Evolutionary conservation across 2,888 invertebrate species (phyloP), one percentile per base, ranked within the genome.

Genomic region (Erpobdella octoculata): DNA sequence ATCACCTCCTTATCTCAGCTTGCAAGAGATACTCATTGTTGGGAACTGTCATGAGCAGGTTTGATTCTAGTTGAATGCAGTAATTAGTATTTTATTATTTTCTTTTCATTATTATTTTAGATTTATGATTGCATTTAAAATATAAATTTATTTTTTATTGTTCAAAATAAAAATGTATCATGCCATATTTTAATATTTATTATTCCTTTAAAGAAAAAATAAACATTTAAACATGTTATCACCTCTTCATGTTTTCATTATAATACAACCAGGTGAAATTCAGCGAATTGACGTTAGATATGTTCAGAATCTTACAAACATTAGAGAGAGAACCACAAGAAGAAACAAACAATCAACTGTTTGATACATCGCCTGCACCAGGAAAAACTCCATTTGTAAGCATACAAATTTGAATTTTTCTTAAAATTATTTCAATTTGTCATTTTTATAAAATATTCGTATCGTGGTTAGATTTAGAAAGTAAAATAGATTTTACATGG

Each of bases 261-360:
- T 53, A 2, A 37, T 6, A 21, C 46, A 15, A 36, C 0, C 79
- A 87, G 87, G 91, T 93, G 38, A 94, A 94, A 84, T 95, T 94
- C 85, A 93, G 93, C 77, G 95, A 96, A 84, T 85, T 96, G 77
- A 95, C 95, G 18, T 89, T 96, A 87, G 96, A 96, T 85, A 96
- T 96, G 96, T 96, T 92, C 84, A 87, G 95, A 78, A 94, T 96
- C 89, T 87, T 95, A 73, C 96, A 96, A 85, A 93, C 93, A 0
- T 85, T 96, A 74, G 96, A 96, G 83, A 86, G 93, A 75, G 94
- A 96, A 81, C 92, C 93, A 15, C 89, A 90, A 77, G 91, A 91
- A 78, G 90, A 89, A 73, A 69, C 53, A 41, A 35, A 41, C 38
- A 81, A 80, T 74, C 81, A 82, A 77, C 79, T 81, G 59, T 83